Percentiles rank a stretch among this genome's conserved stretches.
These are phyloP conservation scores for Sebastes nivosus DNA, from an alignment of 2,797 vertebrate species.

Conservation along the genomic window DNA sequence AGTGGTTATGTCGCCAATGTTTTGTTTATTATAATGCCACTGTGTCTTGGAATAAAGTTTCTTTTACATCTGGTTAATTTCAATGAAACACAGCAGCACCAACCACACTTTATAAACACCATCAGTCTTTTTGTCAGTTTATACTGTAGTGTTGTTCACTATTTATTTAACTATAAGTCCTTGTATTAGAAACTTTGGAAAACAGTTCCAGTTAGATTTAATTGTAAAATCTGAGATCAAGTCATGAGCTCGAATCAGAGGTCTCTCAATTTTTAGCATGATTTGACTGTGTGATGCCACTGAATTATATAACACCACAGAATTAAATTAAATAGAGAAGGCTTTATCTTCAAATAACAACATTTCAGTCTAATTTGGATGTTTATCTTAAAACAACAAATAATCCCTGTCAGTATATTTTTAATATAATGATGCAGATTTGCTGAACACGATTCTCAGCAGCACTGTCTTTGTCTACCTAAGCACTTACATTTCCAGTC, in stretches of 20 bases:
- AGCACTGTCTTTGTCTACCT: background rate
- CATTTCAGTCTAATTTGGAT: background rate
- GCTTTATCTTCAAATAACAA: background rate
- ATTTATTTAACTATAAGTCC: background rate
- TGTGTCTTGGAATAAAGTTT: background rate
- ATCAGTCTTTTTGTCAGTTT: background rate
- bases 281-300: conserved; percentile 8
- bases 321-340: background rate
- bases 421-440: background rate
- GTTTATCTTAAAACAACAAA: background rate
- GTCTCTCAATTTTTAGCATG: background rate
- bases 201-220: background rate
- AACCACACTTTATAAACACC: background rate
- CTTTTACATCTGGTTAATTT: background rate
- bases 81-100: background rate
- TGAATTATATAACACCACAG: background rate
- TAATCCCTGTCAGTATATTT: background rate
- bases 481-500: background rate
- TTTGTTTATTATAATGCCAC: background rate
- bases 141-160: background rate
- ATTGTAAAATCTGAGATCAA: background rate
- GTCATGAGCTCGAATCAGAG: background rate
- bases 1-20: background rate
- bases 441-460: background rate
- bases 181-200: background rate